phyloP scores from a whole-genome alignment of 23 tunicate species.

The Halocynthia roretzi region DNA sequence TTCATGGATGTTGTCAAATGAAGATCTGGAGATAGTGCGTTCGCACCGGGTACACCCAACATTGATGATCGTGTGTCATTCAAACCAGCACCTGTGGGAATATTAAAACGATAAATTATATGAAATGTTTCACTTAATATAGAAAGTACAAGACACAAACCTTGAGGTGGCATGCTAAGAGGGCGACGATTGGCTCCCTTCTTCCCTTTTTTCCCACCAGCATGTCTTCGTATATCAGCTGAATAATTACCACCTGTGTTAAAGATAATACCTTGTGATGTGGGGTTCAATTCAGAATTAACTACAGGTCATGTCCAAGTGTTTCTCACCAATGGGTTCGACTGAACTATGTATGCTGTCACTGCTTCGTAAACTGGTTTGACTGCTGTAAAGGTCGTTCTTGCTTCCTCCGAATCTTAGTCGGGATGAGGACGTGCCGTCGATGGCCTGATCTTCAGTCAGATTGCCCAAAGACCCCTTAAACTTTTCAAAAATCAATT shows the following conservation, averaged over 20 bases:
- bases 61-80: constrained; percentile 7
- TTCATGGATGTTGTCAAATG: constrained; percentile 44
- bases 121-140: constrained; percentile 20
- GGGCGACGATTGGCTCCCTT: constrained; percentile 33
- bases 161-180: constrained; percentile 43
- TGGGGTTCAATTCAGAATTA: neutral
- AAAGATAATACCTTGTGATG: neutral
- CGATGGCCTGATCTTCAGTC: constrained; percentile 3
- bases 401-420: constrained; percentile 14
- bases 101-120: neutral
- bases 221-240: constrained; percentile 4
- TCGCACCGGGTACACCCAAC: constrained; percentile 41
- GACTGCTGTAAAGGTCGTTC: constrained; percentile 63
- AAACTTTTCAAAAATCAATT: constrained; percentile 9
- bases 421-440: constrained; percentile 9
- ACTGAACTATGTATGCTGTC: constrained; percentile 47
- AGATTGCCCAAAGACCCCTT: constrained; percentile 60
- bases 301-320: neutral
- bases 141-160: neutral
- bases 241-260: neutral
- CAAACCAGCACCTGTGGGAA: neutral
- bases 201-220: constrained; percentile 19
- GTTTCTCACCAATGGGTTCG: constrained; percentile 10
- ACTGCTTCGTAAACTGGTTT: constrained; percentile 55
- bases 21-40: constrained; percentile 21